Conservation (phyloP, 2,797 vertebrate genomes). For the Protonibea diacanthus region DNA sequence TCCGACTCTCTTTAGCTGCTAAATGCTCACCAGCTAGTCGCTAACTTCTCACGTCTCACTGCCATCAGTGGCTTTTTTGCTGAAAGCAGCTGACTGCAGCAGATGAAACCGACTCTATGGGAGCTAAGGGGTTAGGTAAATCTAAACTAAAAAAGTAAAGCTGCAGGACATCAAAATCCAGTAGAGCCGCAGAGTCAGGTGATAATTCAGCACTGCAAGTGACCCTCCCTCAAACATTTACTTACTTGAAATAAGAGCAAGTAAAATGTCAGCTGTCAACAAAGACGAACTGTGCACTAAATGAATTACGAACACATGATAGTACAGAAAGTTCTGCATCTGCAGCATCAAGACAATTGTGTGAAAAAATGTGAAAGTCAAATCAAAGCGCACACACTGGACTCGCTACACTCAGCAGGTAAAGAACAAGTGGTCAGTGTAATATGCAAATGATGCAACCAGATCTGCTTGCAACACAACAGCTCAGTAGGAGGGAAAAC, state of each 20-base stretch:
- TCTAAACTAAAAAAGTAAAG: no score
- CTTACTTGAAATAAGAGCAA: not conserved
- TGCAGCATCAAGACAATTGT: not conserved
- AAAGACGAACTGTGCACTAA: not conserved
- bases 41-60: no score
- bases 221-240: no score
- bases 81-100: not conserved
- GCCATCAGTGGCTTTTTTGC: not conserved
- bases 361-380: not conserved
- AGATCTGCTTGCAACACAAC: slow-evolving; percentile 9
- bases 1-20: no score
- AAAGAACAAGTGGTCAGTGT: not conserved
- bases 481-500: slow-evolving; percentile 14
- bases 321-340: not conserved
- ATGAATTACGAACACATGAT: not conserved
- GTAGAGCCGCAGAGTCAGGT: no score
- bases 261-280: not conserved
- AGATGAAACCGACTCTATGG: not conserved
- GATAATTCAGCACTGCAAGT: no score
- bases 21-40: no score
- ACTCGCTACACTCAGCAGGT: slow-evolving; percentile 10
- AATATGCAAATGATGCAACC: slow-evolving; percentile 36
- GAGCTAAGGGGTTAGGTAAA: no score
- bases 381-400: not conserved
- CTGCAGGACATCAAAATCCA: no score